These are phyloP conservation scores for Pristiophorus japonicus DNA, from an alignment of 2,113 vertebrate species.

Conservation along the genomic window DNA sequence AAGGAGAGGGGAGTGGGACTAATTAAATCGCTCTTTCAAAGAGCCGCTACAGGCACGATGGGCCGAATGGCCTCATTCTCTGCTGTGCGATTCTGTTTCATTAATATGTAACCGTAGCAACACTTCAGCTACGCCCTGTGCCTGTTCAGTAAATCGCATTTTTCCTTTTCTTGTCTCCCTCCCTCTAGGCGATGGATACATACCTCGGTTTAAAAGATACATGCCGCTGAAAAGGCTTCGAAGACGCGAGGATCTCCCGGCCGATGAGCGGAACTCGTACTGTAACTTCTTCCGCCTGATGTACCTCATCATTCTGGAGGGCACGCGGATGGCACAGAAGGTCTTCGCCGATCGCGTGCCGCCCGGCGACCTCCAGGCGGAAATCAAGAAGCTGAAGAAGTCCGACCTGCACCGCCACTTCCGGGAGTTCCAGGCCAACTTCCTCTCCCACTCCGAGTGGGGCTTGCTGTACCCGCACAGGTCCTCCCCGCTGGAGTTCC, in stretches of 20 bases:
- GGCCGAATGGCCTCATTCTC: neutral
- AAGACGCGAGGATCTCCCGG: neutral
- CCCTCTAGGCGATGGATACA: neutral
- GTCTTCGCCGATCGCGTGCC: neutral
- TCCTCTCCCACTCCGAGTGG: conserved; percentile 26
- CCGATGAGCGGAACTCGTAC: conserved; percentile 19
- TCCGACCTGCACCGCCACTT: conserved; percentile 6
- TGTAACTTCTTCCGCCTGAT: conserved; percentile 35
- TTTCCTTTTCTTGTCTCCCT: too few relatives aligned
- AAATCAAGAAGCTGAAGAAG: neutral
- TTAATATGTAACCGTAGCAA: neutral
- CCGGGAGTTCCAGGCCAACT: neutral
- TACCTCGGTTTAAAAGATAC: conserved; percentile 5
- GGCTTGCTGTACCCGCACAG: neutral
- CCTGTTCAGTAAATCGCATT: neutral
- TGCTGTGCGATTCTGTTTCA: neutral
- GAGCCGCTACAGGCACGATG: neutral
- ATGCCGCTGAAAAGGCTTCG: neutral
- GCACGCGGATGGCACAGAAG: neutral
- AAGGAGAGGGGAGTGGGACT: too few relatives aligned
- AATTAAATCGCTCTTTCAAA: neutral
- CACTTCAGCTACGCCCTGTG: neutral
- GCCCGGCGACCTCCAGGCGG: neutral
- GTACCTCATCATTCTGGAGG: conserved; percentile 20
- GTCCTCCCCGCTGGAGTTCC: neutral